Base-by-base conservation (phyloP, 2,113 vertebrate species). In the Chrysemys picta region DNA sequence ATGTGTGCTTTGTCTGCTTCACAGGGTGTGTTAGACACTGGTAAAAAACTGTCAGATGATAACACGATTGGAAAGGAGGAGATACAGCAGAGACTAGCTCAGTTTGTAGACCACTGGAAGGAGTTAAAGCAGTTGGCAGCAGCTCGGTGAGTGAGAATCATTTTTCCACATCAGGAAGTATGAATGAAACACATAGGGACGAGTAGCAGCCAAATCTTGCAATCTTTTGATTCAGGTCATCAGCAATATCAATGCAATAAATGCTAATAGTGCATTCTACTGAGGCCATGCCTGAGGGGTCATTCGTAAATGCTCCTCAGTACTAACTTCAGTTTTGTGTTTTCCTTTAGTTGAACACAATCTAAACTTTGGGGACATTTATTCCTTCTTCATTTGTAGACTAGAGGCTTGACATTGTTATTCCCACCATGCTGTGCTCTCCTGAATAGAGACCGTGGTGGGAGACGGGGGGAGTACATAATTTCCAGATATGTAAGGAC, bases 1-100 rank as follows among this genome's bases (percentile, higher is more conserved):
- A 22, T 11, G 1, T n/a, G 6, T 56, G 50, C 1, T 8, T 75
- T 89, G 84, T 78, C n/a, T 35, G 8, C 82, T 31, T 24, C 6
- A 4, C 96, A 99, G 99, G 99, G 99, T 24, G 99, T 99, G 95
- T 98, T 99, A 89, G 99, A 99, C 92, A 99, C 99, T 0, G 99
- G 99, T 22, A 99, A 98, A 98, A 99, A 99, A 96, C 98, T 99
- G 95, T 99, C 99, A 0, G 99, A 99, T 76, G 99, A 99, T 94
- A 99, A 99, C 97, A 99, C 99, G 49, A 99, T 99, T 2, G 99
- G 99, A 16, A 99, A 99, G 96, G 99, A 99, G 86, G 99, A 99
- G 98, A 99, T 99, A 91, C 99, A 99, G 98, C 99, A 99, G 98
- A 99, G 99, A 42, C 98, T 99, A 92, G 98, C 99, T 19, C 99